Conservation (phyloP, 2,888 invertebrate species). For the Sinopyrophorus schimmeli region DNA sequence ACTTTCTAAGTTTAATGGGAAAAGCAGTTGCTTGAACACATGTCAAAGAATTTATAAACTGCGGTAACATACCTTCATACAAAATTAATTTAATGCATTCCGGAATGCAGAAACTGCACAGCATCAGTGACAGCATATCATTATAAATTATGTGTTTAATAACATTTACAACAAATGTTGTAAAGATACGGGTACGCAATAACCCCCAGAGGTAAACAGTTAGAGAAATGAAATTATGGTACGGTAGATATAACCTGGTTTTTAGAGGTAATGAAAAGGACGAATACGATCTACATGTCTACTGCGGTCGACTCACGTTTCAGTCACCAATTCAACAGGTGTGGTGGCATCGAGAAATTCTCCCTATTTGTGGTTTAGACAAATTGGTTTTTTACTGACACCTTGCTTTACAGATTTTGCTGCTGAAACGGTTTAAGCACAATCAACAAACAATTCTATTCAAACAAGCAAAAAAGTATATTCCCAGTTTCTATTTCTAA, state of each 20-base stretch:
- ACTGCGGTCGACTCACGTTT: slow-evolving; percentile 28
- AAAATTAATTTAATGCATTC: slow-evolving; percentile 18
- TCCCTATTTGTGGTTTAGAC: slow-evolving; percentile 28
- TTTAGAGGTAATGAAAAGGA: slow-evolving; percentile 27
- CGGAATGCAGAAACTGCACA: slow-evolving; percentile 12
- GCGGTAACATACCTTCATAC: slow-evolving; percentile 10
- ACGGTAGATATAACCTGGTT: slow-evolving; percentile 10
- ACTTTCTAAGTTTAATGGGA: slow-evolving; percentile 8
- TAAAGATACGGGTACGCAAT: slow-evolving; percentile 11
- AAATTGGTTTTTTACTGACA: slow-evolving; percentile 28
- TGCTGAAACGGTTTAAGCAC: background rate
- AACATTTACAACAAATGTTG: slow-evolving; percentile 10
- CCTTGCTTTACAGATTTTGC: slow-evolving; percentile 24
- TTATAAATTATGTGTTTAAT: slow-evolving; percentile 18
- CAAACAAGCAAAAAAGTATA: too few species aligned
- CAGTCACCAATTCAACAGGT: slow-evolving; percentile 35
- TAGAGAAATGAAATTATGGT: slow-evolving; percentile 2
- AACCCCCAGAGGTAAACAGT: slow-evolving; percentile 15
- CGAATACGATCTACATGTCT: slow-evolving; percentile 36
- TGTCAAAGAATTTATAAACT: slow-evolving; percentile 15
- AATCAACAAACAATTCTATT: slow-evolving; percentile 5
- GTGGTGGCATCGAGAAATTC: slow-evolving; percentile 28
- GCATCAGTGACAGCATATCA: slow-evolving; percentile 20
- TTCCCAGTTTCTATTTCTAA: too few species aligned
- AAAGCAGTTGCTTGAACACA: slow-evolving; percentile 9